Evolutionary conservation across 2,797 vertebrate species (phyloP), one percentile per base, ranked within the genome.

Genomic region (Vultur gryphus): DNA sequence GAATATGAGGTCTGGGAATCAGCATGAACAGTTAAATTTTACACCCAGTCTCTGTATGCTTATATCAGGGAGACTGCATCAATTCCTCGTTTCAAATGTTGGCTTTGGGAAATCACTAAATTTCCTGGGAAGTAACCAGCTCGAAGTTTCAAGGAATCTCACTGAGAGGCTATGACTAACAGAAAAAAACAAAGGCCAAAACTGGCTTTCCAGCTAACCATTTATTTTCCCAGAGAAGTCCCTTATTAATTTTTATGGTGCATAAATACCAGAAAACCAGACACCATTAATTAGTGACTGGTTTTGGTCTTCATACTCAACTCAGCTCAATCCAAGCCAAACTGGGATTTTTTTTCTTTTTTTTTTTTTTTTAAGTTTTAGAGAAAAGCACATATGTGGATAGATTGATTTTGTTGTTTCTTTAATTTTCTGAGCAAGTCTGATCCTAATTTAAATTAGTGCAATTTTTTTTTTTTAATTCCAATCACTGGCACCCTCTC

Each of bases 211-310:
- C 49, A 92, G 25, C 59, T 64, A 83, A 93, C 66, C 64, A 65
- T 97, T 95, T 96, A 94, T 97, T 96, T 95, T 95, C 94, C 88
- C 88, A 77, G 67, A 89, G 91, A 95, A 97, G 87, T 77, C 64
- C 61, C 88, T 87, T 94, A 97, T 95, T 96, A 95, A 93, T 95
- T 96, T 95, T 97, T 94, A 97, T 87, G 78, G 78, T 49, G 64
- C 81, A 75, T 77, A 95, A 95, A 96, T 93, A 95, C 90, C 77
- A 95, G 97, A 90, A 94, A 95, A 85, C 43, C 91, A 95, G 90
- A 94, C 90, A 94, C 80, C 54, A 26, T 93, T 93, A 94, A 96
- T 96, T 96, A 95, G 67, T 84, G 91, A 92, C 78, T 75, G 76
- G 54, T 79, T 95, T 96, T 90, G 81, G 67, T 91, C 77, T 80